These are phyloP conservation scores for Eumaeus atala DNA, from an alignment of 1,140 invertebrate species.

Conservation along the genomic window DNA sequence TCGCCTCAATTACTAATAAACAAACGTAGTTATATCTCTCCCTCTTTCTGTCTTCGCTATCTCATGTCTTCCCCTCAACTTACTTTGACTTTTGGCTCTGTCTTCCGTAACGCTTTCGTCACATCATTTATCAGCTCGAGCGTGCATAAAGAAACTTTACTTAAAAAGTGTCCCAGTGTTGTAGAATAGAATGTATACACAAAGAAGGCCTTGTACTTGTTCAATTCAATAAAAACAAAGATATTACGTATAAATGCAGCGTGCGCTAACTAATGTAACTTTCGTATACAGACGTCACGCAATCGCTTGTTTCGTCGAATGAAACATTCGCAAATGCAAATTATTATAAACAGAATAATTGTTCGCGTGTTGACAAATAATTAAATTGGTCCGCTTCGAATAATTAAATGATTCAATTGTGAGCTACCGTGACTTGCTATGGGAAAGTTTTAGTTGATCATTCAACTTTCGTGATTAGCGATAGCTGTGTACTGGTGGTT, in stretches of 20 bases:
- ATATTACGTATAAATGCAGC: not conserved
- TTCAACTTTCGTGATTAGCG: conserved; percentile 26
- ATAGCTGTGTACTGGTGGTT: conserved; percentile 17
- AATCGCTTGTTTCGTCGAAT: conserved; percentile 6
- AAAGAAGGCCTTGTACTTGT: no score
- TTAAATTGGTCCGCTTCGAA: conserved; percentile 29
- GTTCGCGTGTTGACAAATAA: conserved; percentile 31
- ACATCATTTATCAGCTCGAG: no score
- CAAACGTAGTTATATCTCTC: no score
- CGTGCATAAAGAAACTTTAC: no score
- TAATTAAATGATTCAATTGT: conserved; percentile 22
- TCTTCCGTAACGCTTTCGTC: no score
- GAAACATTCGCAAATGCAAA: conserved; percentile 13
- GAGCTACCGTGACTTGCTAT: conserved; percentile 24
- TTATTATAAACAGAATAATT: conserved; percentile 20
- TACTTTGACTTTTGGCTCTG: no score
- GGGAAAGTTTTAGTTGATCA: conserved; percentile 24
- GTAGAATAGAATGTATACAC: no score
- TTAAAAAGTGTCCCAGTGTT: no score
- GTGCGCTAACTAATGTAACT: conserved; percentile 6
- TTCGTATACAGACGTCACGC: conserved; percentile 8
- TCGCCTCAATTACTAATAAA: no score
- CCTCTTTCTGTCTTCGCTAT: no score
- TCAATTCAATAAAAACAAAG: no score
- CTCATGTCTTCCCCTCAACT: no score